Percentiles rank a stretch among this genome's conserved stretches.
Conservation (phyloP, 1,140 invertebrate genomes). For the Manduca sexta region DNA sequence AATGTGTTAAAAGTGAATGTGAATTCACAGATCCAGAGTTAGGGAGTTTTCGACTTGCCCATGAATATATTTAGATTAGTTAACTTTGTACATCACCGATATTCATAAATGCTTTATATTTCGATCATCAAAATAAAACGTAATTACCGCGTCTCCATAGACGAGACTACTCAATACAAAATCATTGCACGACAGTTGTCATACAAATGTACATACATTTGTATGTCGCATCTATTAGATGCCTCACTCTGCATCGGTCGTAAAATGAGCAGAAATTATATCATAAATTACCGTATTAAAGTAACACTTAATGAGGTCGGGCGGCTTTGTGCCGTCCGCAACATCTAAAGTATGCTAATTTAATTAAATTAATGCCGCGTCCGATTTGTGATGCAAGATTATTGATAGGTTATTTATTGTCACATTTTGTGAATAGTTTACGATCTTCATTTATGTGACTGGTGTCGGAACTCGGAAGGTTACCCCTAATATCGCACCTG, state of each 20-base stretch:
- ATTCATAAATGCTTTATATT: too few species aligned
- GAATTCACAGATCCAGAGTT: too few species aligned
- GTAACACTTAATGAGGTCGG: conserved; percentile 18
- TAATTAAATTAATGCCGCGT: conserved; percentile 20
- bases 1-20: too few species aligned
- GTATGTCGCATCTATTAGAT: background rate
- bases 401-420: conserved; percentile 13
- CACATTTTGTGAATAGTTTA: conserved; percentile 3
- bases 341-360: conserved; percentile 23
- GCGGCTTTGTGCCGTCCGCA: conserved; percentile 4
- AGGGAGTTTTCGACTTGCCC: too few species aligned
- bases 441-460: conserved; percentile 1
- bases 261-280: conserved; percentile 4
- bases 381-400: conserved; percentile 21
- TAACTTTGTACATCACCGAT: too few species aligned
- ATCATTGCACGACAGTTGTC: too few species aligned
- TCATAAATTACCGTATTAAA: conserved; percentile 19
- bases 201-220: background rate
- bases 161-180: too few species aligned
- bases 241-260: background rate
- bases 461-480: too few species aligned
- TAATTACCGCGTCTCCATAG: too few species aligned
- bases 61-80: too few species aligned
- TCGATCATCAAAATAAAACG: too few species aligned
- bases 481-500: too few species aligned